Percentiles rank a stretch among this genome's conserved stretches.
Evolutionary conservation across 2,113 vertebrate species (phyloP).

Genomic region (Cromileptes altivelis): DNA sequence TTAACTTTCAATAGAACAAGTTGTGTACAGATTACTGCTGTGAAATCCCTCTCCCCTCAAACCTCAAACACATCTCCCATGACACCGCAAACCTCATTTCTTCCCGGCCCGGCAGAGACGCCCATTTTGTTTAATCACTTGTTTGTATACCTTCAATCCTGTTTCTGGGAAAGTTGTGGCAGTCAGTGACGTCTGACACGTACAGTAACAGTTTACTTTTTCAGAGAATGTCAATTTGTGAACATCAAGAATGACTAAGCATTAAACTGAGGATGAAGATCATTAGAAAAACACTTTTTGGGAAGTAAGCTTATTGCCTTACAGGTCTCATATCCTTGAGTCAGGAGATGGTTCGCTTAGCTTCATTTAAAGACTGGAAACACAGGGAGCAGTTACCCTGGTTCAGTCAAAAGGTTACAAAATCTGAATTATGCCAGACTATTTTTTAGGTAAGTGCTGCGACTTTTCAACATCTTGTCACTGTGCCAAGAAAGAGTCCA

Average conservation of each 20-base stretch:
- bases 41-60: constrained; percentile 9
- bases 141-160: constrained; percentile 32
- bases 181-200: constrained; percentile 34
- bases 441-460: background rate
- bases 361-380: background rate
- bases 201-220: constrained; percentile 24
- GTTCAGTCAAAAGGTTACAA: background rate
- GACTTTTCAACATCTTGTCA: background rate
- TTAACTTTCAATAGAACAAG: constrained; percentile 51
- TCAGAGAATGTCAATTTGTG: background rate
- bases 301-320: background rate
- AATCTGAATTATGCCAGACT: background rate
- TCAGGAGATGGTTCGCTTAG: background rate
- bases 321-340: background rate
- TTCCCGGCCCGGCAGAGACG: constrained; percentile 34
- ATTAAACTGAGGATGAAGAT: background rate
- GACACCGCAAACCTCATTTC: constrained; percentile 35
- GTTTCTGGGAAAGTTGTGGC: constrained; percentile 48
- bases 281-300: background rate
- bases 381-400: background rate
- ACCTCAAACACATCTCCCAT: constrained; percentile 36
- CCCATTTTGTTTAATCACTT: constrained; percentile 47
- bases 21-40: constrained; percentile 18
- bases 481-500: too few species aligned
- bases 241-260: background rate